These are phyloP conservation scores for Heteractis magnifica DNA, from an alignment of 92 coral and sea anemone species.

Conservation along the genomic window DNA sequence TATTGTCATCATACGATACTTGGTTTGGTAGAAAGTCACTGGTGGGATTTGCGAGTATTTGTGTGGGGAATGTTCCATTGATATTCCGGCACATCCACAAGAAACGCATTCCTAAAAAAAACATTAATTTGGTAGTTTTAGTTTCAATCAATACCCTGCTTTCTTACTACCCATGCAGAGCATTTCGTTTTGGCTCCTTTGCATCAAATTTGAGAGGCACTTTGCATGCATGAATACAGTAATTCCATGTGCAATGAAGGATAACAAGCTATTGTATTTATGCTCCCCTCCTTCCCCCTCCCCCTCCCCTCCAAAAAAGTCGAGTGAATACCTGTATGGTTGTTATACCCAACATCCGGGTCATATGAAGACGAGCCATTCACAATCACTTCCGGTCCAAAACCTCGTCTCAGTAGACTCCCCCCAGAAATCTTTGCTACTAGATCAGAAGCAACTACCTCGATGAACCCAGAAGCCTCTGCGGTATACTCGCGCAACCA, in stretches of 20 bases:
- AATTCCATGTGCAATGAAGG: too few species aligned
- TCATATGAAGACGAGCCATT: slow-evolving; percentile 55
- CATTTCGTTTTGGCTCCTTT: too few species aligned
- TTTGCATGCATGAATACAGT: too few species aligned
- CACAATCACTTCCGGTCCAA: slow-evolving; percentile 39
- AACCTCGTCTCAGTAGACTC: slow-evolving; percentile 48
- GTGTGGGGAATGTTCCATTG: slow-evolving; percentile 33
- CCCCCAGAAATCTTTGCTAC: slow-evolving; percentile 59
- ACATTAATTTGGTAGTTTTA: neutral
- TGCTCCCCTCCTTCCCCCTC: too few species aligned
- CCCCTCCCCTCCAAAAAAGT: too few species aligned
- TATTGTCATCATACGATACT: neutral
- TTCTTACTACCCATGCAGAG: too few species aligned
- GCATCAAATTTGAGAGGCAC: too few species aligned
- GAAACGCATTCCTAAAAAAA: slow-evolving; percentile 2
- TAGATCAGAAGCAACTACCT: slow-evolving; percentile 38
- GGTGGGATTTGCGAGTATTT: neutral
- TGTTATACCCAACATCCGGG: slow-evolving; percentile 57
- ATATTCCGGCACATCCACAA: neutral
- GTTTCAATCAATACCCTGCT: too few species aligned
- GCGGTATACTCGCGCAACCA: slow-evolving; percentile 42
- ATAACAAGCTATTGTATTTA: too few species aligned
- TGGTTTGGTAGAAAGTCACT: slow-evolving; percentile 10
- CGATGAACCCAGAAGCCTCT: slow-evolving; percentile 48
- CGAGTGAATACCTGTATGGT: slow-evolving; percentile 39